phyloP scores from a whole-genome alignment of 2,113 vertebrate genomes.

The Mugil cephalus region DNA sequence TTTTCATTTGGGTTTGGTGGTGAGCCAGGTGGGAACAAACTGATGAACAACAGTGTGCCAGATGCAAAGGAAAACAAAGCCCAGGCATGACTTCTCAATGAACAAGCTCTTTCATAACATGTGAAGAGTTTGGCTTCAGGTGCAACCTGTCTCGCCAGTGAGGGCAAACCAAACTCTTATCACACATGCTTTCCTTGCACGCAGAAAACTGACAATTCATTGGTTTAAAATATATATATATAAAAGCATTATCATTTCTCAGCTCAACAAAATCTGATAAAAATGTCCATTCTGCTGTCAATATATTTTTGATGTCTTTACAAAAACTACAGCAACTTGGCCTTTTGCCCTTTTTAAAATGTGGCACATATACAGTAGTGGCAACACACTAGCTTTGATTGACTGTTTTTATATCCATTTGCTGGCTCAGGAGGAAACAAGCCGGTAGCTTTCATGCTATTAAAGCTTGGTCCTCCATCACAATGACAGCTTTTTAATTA shows the following conservation, averaged over 20 bases:
- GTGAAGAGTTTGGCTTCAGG: conserved; percentile 54
- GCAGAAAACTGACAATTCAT: conserved; percentile 35
- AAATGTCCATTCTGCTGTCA: conserved; percentile 34
- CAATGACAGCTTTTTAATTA: conserved; percentile 76
- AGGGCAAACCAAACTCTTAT: conserved; percentile 42
- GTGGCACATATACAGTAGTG: conserved; percentile 38
- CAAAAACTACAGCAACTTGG: conserved; percentile 11
- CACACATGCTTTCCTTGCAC: conserved; percentile 25
- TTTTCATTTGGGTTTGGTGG: conserved; percentile 61
- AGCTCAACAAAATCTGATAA: conserved; percentile 53
- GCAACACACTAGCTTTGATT: conserved; percentile 58
- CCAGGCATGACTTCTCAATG: conserved; percentile 61
- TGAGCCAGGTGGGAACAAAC: conserved; percentile 63
- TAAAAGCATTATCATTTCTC: conserved; percentile 54
- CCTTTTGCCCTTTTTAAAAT: conserved; percentile 50
- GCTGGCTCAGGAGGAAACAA: conserved; percentile 55
- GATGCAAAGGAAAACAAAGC: conserved; percentile 65
- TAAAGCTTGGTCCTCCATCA: conserved; percentile 63
- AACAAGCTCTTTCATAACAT: conserved; percentile 68
- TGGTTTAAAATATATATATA: conserved; percentile 43
- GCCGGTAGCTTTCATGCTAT: conserved; percentile 60
- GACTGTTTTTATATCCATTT: conserved; percentile 59
- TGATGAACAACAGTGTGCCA: conserved; percentile 57
- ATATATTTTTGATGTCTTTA: conserved; percentile 60
- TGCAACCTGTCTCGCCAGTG: conserved; percentile 51